Evolutionary conservation across 2,113 vertebrate species (phyloP), one percentile per base, ranked within the genome.

Genomic region (Choloepus hoffmanni): DNA sequence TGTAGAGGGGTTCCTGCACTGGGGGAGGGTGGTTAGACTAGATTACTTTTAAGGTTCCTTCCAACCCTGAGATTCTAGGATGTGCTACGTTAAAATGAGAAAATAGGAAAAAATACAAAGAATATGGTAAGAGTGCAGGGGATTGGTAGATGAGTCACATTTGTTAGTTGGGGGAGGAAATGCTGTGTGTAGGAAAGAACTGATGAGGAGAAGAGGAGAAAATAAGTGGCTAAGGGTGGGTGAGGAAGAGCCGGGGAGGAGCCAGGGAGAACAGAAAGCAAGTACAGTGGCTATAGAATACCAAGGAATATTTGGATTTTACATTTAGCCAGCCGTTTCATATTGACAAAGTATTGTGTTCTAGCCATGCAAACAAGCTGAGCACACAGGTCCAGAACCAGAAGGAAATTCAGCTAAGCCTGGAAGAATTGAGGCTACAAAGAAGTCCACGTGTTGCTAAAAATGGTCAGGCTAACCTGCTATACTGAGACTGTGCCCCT

Each of bases 381-480:
- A 96, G 72, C 62, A 63, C 77, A 58, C 7, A 48, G 97, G 68
- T 92, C 55, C 88, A 90, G 72, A 94, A 92, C 53, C 4, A 1
- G 79, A 94, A 93, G 90, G 85, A 97, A 94, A 96, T 55, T 85
- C 88, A 90, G 55, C 78, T 94, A 74, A 92, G 77, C 48, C 85
- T 94, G 92, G 55, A 88, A 94, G 85, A 97, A 92, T 92, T 62
- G 43, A 96, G 82, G 40, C 60, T 95, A 95, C 60, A 96, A 96
- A 92, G 76, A 96, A 97, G 62, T 90, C 81, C 63, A 92, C 92
- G 89, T 83, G 90, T 88, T 96, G 83, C 85, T 97, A 92, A 92
- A 97, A 96, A 95, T 92, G 96, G 88, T 77, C 95, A 96, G n/a
- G 36, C 85, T 97, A 95, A 97, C 96, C 95, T 95, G 85, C 91